These are phyloP conservation scores for Drosophila infuscata DNA, from an alignment of 2,888 invertebrate genomes.

Conservation along the genomic window DNA sequence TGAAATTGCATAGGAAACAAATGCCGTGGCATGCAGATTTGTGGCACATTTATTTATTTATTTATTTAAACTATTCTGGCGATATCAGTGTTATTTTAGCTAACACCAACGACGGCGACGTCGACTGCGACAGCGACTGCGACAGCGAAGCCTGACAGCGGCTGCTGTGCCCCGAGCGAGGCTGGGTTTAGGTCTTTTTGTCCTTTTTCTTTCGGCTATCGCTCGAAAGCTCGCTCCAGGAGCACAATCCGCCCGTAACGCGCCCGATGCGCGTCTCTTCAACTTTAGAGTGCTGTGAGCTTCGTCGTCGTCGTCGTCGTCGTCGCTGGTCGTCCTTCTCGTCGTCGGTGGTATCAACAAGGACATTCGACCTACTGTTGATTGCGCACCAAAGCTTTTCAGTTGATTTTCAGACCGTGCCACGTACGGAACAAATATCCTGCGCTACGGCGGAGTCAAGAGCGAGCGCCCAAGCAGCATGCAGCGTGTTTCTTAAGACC, in stretches of 20 bases:
- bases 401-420: slow-evolving; percentile 79
- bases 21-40: slow-evolving; percentile 8
- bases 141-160: not conserved
- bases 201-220: slow-evolving; percentile 20
- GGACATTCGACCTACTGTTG: slow-evolving; percentile 81
- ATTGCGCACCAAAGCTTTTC: slow-evolving; percentile 76
- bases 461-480: slow-evolving; percentile 38
- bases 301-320: slow-evolving; percentile 43
- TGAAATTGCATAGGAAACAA: slow-evolving; percentile 27
- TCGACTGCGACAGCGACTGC: slow-evolving; percentile 4
- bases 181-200: slow-evolving; percentile 16
- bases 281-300: slow-evolving; percentile 53
- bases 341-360: slow-evolving; percentile 70
- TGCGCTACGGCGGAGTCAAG: slow-evolving; percentile 34
- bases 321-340: slow-evolving; percentile 39
- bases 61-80: slow-evolving; percentile 60
- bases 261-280: slow-evolving; percentile 28
- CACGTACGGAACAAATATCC: slow-evolving; percentile 70
- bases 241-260: slow-evolving; percentile 37
- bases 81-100: slow-evolving; percentile 57
- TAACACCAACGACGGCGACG: slow-evolving; percentile 15
- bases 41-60: slow-evolving; percentile 60
- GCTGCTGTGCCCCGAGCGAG: slow-evolving; percentile 47
- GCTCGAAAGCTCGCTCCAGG: slow-evolving; percentile 54
- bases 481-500: slow-evolving; percentile 50